These are phyloP conservation scores for Adineta ricciae DNA, from an alignment of 2,888 invertebrate species.

Conservation along the genomic window DNA sequence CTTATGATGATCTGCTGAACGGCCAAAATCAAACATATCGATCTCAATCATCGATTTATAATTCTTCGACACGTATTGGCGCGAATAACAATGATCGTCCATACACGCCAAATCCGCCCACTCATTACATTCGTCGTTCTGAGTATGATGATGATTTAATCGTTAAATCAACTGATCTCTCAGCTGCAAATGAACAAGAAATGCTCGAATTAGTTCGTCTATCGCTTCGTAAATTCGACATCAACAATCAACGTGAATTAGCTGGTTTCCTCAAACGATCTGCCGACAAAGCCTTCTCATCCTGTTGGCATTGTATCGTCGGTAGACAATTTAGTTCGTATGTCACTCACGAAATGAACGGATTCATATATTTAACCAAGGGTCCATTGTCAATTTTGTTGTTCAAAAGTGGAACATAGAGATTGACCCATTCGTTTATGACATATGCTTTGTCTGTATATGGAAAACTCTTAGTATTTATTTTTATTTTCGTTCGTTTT, in stretches of 20 bases:
- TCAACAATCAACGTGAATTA: neutral
- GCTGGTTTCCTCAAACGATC: conserved; percentile 6
- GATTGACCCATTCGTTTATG: neutral
- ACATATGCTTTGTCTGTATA: neutral
- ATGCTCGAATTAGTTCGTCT: neutral
- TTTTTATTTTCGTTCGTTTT: neutral
- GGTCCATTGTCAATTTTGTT: conserved; percentile 8
- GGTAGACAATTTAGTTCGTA: conserved; percentile 9
- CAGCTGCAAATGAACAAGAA: neutral
- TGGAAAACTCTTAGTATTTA: neutral
- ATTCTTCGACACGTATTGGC: neutral
- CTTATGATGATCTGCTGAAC: conserved; percentile 2
- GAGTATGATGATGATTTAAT: neutral
- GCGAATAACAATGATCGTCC: neutral
- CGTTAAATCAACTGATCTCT: conserved; percentile 14
- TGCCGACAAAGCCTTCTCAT: neutral
- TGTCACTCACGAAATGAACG: conserved; percentile 17
- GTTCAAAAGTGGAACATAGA: conserved; percentile 9
- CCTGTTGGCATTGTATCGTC: conserved; percentile 22
- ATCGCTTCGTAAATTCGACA: neutral
- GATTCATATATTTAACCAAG: conserved; percentile 12
- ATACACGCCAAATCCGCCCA: neutral
- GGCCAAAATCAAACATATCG: conserved; percentile 6
- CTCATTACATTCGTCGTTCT: neutral
- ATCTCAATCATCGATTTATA: neutral